Evolutionary conservation across 2,888 invertebrate genomes (phyloP).

Genomic region (Ptychoptera albimana): DNA sequence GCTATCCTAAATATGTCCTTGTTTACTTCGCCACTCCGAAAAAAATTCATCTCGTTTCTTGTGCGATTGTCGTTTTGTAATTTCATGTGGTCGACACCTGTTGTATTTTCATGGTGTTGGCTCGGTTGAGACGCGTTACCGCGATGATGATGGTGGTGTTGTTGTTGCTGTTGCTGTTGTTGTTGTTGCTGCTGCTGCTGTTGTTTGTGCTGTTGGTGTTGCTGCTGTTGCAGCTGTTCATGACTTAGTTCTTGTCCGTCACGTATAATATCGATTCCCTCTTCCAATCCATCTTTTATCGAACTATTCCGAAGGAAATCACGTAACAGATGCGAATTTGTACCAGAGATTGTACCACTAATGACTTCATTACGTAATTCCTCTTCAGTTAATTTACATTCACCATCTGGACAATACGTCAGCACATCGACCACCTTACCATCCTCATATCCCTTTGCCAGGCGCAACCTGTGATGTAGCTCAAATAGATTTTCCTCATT

Average conservation of each 20-base stretch:
- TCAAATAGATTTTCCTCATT: conserved; percentile 9
- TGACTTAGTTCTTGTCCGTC: conserved; percentile 15
- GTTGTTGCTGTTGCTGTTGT: background rate
- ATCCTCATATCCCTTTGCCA: background rate
- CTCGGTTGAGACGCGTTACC: conserved; percentile 10
- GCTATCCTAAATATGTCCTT: conserved; percentile 15
- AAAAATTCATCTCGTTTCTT: conserved; percentile 16
- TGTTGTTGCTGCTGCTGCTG: conserved; percentile 27
- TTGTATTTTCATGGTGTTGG: conserved; percentile 13
- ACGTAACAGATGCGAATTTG: conserved; percentile 30
- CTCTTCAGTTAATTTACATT: background rate
- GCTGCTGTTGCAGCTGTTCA: conserved; percentile 17
- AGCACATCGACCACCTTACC: background rate
- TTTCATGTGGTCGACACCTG: conserved; percentile 8
- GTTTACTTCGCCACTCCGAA: conserved; percentile 17
- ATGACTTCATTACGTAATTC: background rate
- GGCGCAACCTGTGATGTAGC: conserved; percentile 6
- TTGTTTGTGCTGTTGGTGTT: too few relatives aligned
- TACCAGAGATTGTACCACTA: background rate
- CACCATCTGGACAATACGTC: background rate
- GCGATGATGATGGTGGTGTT: background rate
- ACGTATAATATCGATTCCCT: conserved; percentile 40
- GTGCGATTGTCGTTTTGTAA: conserved; percentile 7
- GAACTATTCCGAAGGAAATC: conserved; percentile 49
- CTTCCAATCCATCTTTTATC: conserved; percentile 49